phyloP scores from a whole-genome alignment of 1,140 invertebrate genomes.

The Theocolax elegans region DNA sequence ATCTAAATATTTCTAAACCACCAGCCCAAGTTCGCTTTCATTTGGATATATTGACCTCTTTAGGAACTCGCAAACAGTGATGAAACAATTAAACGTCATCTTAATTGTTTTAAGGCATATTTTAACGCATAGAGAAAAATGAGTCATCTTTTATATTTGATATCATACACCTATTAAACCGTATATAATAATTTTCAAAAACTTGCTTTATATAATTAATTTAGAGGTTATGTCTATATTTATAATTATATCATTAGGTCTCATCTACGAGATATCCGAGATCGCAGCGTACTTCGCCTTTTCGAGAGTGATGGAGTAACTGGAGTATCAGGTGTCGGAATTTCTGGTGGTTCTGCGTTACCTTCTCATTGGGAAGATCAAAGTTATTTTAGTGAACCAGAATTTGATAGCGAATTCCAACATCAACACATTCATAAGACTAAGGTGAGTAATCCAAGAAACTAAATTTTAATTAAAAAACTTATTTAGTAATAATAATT shows the following conservation, averaged over 20 bases:
- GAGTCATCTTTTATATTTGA: no score
- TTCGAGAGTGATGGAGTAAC: conserved; percentile 85
- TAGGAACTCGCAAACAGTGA: no score
- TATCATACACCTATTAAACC: no score
- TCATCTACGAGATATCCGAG: conserved; percentile 88
- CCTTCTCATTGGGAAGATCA: conserved; percentile 76
- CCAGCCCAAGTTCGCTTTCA: no score
- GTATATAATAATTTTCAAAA: no score
- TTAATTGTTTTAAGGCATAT: no score
- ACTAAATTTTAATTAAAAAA: not conserved
- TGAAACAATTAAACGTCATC: no score
- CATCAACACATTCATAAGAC: conserved; percentile 93
- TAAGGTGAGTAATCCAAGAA: conserved; percentile 75
- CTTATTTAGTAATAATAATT: not conserved
- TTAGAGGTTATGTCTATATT: no score
- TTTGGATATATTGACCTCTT: no score
- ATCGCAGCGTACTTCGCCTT: conserved; percentile 88
- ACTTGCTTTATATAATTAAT: no score
- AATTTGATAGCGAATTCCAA: conserved; percentile 93
- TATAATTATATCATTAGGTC: conserved; percentile 71
- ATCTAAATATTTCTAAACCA: no score
- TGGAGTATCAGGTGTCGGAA: conserved; percentile 67
- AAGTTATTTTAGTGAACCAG: conserved; percentile 93
- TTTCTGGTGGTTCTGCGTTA: conserved; percentile 60
- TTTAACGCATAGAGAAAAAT: no score